Evolutionary conservation across 2,888 invertebrate genomes (phyloP).

Genomic region (Siphonodentalium dalli): DNA sequence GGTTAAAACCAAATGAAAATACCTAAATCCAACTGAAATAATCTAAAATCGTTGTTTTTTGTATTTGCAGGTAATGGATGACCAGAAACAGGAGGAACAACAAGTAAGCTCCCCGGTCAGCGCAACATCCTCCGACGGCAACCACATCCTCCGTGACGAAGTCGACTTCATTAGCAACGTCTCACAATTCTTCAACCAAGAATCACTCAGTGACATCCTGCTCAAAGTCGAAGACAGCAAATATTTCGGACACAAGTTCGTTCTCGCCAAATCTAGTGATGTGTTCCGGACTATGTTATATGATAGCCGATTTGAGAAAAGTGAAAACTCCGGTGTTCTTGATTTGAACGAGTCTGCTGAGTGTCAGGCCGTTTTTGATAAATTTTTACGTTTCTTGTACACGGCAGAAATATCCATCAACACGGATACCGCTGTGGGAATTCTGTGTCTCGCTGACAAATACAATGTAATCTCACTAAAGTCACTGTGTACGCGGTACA

Average conservation of each 20-base stretch:
- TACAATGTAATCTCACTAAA: slow-evolving; percentile 63
- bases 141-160: slow-evolving; percentile 54
- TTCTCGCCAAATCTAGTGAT: slow-evolving; percentile 64
- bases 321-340: slow-evolving; percentile 46
- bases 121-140: no score
- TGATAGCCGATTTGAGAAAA: slow-evolving; percentile 55
- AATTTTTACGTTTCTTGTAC: slow-evolving; percentile 62
- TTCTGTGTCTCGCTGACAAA: slow-evolving; percentile 64
- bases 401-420: slow-evolving; percentile 61
- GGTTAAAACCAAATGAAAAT: no score
- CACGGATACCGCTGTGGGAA: slow-evolving; percentile 57
- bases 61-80: no score
- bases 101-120: no score
- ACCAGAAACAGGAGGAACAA: no score
- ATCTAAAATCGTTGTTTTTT: no score
- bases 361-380: slow-evolving; percentile 59
- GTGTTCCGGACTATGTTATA: slow-evolving; percentile 64
- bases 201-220: slow-evolving; percentile 58
- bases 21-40: no score
- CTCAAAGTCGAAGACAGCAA: slow-evolving; percentile 49
- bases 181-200: slow-evolving; percentile 60
- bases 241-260: slow-evolving; percentile 62
- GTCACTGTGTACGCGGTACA: slow-evolving; percentile 58
- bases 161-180: slow-evolving; percentile 59
- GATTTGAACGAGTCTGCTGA: slow-evolving; percentile 59